Percentiles rank a stretch among this genome's conserved stretches.
Conservation (phyloP, 2,113 vertebrate genomes). For the Trochalopteron elliotii region DNA sequence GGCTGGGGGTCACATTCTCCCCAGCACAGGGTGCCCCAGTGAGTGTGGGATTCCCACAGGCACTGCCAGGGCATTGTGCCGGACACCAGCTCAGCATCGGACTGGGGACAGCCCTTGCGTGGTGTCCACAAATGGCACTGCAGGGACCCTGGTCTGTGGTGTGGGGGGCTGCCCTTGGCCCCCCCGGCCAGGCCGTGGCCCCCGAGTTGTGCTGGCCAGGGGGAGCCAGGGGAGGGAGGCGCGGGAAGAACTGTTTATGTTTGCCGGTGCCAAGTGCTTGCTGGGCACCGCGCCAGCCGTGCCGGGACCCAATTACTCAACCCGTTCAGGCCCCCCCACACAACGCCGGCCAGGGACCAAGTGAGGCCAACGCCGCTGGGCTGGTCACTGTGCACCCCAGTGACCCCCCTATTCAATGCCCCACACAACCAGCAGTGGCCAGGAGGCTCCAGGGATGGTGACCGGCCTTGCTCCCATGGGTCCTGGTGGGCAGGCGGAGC, state of each 20-base stretch:
- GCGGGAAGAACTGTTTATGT: slow-evolving; percentile 44
- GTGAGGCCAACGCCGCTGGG: not conserved
- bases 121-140: not conserved
- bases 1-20: not conserved
- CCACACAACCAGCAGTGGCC: not conserved
- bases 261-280: slow-evolving; percentile 31
- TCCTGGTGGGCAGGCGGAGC: not conserved
- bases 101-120: fast-evolving
- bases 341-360: not conserved
- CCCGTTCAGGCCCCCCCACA: not conserved
- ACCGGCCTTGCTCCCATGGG: fast-evolving
- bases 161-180: not conserved
- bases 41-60: not conserved
- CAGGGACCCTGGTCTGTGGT: fast-evolving
- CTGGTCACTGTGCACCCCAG: not conserved
- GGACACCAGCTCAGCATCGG: fast-evolving
- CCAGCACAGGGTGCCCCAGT: not conserved
- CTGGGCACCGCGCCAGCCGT: not conserved
- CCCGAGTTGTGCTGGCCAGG: not conserved
- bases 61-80: not conserved
- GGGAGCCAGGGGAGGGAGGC: not conserved
- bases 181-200: not conserved
- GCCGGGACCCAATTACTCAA: slow-evolving; percentile 37
- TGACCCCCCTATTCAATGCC: fast-evolving
- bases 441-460: fast-evolving